Percentiles rank a stretch among this genome's conserved stretches.
Conservation (phyloP, 2,888 invertebrate species). For the Napeogenes inachia region DNA sequence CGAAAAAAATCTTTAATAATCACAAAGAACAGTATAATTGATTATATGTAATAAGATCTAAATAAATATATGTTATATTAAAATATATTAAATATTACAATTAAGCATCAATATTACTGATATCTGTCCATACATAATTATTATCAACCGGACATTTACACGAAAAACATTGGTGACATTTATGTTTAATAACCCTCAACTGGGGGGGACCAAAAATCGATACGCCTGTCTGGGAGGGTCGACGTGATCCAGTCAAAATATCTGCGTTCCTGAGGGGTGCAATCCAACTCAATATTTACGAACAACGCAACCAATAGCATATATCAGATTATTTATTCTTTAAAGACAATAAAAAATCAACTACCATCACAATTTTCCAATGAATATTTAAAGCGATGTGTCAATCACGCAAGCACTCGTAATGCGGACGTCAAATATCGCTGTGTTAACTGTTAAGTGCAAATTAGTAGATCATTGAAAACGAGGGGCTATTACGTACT, state of each 20-base stretch:
- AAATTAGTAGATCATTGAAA: slow-evolving; percentile 33
- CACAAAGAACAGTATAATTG: too few species aligned
- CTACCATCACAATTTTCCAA: too few species aligned
- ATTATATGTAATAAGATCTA: too few species aligned
- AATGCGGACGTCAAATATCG: slow-evolving; percentile 16
- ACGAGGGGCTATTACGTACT: slow-evolving; percentile 14
- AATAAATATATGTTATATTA: too few species aligned
- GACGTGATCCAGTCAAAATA: slow-evolving; percentile 45
- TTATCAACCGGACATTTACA: slow-evolving; percentile 28
- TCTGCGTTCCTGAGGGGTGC: slow-evolving; percentile 48
- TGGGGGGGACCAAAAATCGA: slow-evolving; percentile 64
- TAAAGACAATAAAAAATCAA: background rate
- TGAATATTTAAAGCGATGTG: background rate
- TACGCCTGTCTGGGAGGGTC: slow-evolving; percentile 66
- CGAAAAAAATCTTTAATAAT: too few species aligned
- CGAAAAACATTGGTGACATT: slow-evolving; percentile 44
- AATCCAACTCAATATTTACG: slow-evolving; percentile 18
- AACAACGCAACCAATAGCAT: background rate
- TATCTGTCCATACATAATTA: background rate
- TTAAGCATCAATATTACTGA: too few species aligned
- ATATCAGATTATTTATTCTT: background rate
- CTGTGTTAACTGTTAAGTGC: slow-evolving; percentile 31
- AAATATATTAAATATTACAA: too few species aligned
- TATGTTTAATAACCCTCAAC: slow-evolving; percentile 67
- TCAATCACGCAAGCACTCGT: slow-evolving; percentile 20